These are phyloP conservation scores for Hyppa rectilinea DNA, from an alignment of 2,888 invertebrate genomes.

Conservation along the genomic window DNA sequence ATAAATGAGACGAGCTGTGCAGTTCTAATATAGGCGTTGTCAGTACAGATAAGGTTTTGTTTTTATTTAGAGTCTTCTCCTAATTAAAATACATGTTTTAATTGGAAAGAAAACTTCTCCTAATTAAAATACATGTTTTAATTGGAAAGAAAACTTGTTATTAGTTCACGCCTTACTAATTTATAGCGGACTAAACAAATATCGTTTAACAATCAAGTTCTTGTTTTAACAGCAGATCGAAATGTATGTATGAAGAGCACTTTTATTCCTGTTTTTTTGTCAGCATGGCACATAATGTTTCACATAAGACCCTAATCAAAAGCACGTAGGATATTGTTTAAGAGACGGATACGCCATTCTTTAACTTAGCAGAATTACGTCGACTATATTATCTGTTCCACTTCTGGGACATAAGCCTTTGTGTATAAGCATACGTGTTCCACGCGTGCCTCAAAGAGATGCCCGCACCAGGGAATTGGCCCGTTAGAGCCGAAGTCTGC, in stretches of 20 bases:
- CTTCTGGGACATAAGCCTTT: background rate
- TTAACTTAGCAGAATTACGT: too few species aligned
- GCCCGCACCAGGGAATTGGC: too few species aligned
- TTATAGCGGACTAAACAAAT: background rate
- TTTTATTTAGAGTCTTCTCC: background rate
- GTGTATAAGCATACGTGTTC: too few species aligned
- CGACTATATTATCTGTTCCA: too few species aligned
- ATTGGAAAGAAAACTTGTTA: background rate
- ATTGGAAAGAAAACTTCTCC: background rate
- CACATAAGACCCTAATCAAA: background rate
- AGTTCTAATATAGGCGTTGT: background rate
- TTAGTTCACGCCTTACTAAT: background rate
- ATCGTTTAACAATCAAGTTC: too few species aligned
- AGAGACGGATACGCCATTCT: too few species aligned
- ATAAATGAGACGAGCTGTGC: slow-evolving; percentile 28
- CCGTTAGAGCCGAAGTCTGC: too few species aligned
- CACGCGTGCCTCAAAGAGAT: too few species aligned
- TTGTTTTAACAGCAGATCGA: too few species aligned
- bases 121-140: background rate
- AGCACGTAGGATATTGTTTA: too few species aligned
- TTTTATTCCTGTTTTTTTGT: background rate
- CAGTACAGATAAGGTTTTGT: too few species aligned
- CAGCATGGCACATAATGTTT: background rate
- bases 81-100: background rate
- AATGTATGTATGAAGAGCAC: too few species aligned